phyloP scores from a whole-genome alignment of 2,888 invertebrate species.

The Muschampia plurimacula region DNA sequence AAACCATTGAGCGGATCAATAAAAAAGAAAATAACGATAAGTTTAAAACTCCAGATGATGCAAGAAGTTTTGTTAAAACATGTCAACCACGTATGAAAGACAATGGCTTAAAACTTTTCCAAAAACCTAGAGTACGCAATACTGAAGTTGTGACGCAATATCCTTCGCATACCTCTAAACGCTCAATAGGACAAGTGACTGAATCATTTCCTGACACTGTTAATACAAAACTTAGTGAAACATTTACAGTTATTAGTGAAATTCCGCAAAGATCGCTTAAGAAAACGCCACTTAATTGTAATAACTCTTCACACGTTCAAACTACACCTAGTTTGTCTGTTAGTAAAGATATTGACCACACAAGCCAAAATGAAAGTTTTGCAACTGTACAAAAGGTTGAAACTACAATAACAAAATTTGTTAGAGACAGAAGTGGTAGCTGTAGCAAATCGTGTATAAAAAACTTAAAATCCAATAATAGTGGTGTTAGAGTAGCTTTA shows the following conservation, averaged over 20 bases:
- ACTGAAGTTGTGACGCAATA: conserved; percentile 44
- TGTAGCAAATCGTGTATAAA: conserved; percentile 9
- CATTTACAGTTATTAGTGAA: conserved; percentile 26
- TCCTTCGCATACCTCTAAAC: conserved; percentile 40
- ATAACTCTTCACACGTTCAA: conserved; percentile 5
- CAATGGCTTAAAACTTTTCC: conserved; percentile 42
- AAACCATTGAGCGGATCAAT: conserved; percentile 19
- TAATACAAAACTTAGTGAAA: conserved; percentile 18
- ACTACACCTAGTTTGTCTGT: neutral
- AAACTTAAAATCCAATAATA: neutral
- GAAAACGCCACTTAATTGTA: conserved; percentile 22
- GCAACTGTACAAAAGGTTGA: conserved; percentile 1
- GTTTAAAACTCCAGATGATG: conserved; percentile 4
- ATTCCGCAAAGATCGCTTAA: conserved; percentile 13
- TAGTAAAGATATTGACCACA: neutral
- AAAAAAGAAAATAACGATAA: neutral
- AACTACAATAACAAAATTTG: conserved; percentile 16
- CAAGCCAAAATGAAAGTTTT: neutral
- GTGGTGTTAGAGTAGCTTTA: neutral
- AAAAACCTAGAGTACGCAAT: conserved; percentile 43
- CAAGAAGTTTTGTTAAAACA: neutral
- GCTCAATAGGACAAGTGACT: conserved; percentile 27
- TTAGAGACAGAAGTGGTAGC: conserved; percentile 10
- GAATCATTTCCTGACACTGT: conserved; percentile 1
- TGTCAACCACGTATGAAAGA: conserved; percentile 10